Conservation (phyloP, 92 coral and sea anemone species). For the Phymanthus crucifer region DNA sequence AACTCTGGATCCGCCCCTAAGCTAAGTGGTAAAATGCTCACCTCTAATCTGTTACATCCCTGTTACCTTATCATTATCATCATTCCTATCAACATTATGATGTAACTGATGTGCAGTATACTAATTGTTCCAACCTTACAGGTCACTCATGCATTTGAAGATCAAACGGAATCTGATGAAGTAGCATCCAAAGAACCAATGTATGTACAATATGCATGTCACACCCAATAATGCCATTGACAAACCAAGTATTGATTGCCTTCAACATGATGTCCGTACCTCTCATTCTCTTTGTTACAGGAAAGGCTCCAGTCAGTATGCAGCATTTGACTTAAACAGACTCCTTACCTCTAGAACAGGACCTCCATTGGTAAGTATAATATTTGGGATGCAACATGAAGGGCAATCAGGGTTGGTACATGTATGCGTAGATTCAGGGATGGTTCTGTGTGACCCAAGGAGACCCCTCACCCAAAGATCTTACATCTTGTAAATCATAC, state of each 20-base stretch:
- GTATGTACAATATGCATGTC: conserved; percentile 25
- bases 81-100: not conserved
- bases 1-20: no score
- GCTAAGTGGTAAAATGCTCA: no score
- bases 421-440: no score
- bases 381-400: no score
- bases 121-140: not conserved
- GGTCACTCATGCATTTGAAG: not conserved
- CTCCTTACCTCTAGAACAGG: conserved; percentile 56
- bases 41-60: no score
- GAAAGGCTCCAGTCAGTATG: conserved; percentile 55
- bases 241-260: not conserved
- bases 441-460: no score
- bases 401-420: no score
- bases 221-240: not conserved
- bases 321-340: conserved; percentile 62
- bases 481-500: no score
- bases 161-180: not conserved
- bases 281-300: conserved; percentile 24
- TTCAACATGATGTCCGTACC: conserved; percentile 5
- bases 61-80: not conserved
- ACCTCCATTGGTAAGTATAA: conserved; percentile 47
- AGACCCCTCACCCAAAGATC: no score
- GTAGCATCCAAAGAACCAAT: conserved; percentile 22
- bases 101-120: not conserved